phyloP scores from a whole-genome alignment of 2,797 vertebrate species.

The Enteromius thamalakanensis region DNA sequence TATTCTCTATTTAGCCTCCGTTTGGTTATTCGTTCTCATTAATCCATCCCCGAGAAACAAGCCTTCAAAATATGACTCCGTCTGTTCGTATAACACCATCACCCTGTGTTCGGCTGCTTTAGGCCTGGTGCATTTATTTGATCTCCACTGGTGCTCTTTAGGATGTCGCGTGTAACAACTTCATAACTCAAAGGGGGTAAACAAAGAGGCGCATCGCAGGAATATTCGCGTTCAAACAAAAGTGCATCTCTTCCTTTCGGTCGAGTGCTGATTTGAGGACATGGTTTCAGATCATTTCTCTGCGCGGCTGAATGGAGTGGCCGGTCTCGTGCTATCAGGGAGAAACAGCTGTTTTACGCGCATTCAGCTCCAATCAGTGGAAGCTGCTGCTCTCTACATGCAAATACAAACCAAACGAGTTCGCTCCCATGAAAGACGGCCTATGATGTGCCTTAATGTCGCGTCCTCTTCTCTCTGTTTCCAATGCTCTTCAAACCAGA shows the following conservation, averaged over 20 bases:
- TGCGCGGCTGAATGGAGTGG: conserved; percentile 43
- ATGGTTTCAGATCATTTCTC: conserved; percentile 53
- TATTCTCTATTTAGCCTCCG: background rate
- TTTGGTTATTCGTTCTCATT: conserved; percentile 5
- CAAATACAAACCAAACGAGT: conserved; percentile 55
- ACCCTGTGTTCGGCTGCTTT: background rate
- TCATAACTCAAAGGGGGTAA: conserved; percentile 31
- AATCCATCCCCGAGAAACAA: background rate
- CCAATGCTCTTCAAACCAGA: conserved; percentile 59
- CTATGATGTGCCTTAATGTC: conserved; percentile 66
- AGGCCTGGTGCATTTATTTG: conserved; percentile 16
- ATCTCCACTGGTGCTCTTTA: conserved; percentile 18
- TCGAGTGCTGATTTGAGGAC: conserved; percentile 54
- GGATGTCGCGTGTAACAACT: conserved; percentile 31
- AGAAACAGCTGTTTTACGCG: conserved; percentile 58
- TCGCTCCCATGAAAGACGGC: conserved; percentile 59
- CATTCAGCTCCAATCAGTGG: conserved; percentile 63
- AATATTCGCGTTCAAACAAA: conserved; percentile 40
- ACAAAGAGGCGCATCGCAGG: conserved; percentile 37
- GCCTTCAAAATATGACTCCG: background rate
- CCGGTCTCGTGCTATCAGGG: conserved; percentile 49
- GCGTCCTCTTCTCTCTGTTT: conserved; percentile 54
- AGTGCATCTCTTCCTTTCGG: conserved; percentile 38
- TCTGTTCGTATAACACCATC: conserved; percentile 1
- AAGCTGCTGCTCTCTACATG: conserved; percentile 45